phyloP scores from a whole-genome alignment of 1,140 invertebrate genomes.

The Drosophila pruinosa region DNA sequence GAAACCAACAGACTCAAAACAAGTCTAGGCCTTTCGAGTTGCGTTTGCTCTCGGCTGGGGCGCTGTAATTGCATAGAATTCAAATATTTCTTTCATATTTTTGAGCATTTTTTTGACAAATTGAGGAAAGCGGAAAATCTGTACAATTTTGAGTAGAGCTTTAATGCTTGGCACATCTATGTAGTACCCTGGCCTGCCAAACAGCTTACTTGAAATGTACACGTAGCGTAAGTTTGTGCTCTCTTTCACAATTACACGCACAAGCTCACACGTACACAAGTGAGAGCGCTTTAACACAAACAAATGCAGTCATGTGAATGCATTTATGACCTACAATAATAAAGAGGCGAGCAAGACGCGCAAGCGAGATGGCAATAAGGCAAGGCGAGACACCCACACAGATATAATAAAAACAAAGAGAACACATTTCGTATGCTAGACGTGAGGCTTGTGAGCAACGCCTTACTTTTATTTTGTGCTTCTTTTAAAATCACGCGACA shows the following conservation, averaged over 20 bases:
- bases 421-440: slow-evolving; percentile 8
- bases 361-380: slow-evolving; percentile 37
- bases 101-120: neutral
- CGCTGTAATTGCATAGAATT: neutral
- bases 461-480: slow-evolving; percentile 7
- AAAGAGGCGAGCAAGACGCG: slow-evolving; percentile 25
- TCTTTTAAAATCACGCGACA: slow-evolving; percentile 34
- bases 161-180: neutral
- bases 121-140: neutral
- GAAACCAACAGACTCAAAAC: neutral
- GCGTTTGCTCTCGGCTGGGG: neutral
- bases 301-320: slow-evolving; percentile 65
- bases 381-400: slow-evolving; percentile 17
- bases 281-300: slow-evolving; percentile 20
- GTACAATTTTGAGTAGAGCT: neutral
- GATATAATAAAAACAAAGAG: neutral
- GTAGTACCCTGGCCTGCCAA: neutral
- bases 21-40: neutral
- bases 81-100: neutral
- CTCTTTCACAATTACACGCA: slow-evolving; percentile 12
- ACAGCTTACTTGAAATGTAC: slow-evolving; percentile 20
- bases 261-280: slow-evolving; percentile 2
- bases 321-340: slow-evolving; percentile 76
- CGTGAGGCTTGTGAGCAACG: slow-evolving; percentile 7
- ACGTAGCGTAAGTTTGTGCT: slow-evolving; percentile 8